phyloP scores from a whole-genome alignment of 1,140 invertebrate species.

The Hycleus phaleratus region DNA sequence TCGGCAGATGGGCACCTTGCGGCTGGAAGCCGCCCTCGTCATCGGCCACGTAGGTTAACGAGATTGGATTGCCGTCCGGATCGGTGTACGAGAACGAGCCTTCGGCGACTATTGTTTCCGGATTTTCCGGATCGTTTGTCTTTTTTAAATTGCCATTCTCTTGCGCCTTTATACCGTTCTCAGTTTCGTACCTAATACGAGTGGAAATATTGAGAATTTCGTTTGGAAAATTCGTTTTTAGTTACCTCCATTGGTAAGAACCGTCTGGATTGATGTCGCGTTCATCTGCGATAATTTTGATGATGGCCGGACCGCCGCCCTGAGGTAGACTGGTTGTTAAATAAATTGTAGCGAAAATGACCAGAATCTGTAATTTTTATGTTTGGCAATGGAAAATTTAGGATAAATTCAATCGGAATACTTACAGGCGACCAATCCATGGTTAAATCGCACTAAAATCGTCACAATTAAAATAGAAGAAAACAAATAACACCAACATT shows the following conservation, averaged over 20 bases:
- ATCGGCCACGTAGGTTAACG: slow-evolving; percentile 70
- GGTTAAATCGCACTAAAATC: slow-evolving; percentile 4
- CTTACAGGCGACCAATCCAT: slow-evolving; percentile 8
- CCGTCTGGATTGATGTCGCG: slow-evolving; percentile 55
- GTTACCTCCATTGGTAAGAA: slow-evolving; percentile 54
- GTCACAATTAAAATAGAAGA: slow-evolving; percentile 1
- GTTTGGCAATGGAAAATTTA: not conserved
- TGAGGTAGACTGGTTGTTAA: slow-evolving; percentile 42
- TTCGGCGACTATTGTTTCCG: slow-evolving; percentile 56
- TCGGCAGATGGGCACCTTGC: slow-evolving; percentile 63
- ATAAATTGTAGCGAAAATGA: not conserved
- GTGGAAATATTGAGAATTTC: not conserved
- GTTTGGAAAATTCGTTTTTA: not conserved
- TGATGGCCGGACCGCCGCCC: slow-evolving; percentile 36
- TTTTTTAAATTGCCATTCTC: slow-evolving; percentile 58
- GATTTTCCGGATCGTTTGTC: slow-evolving; percentile 49
- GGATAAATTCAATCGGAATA: not conserved
- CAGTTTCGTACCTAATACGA: slow-evolving; percentile 59
- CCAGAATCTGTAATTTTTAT: not conserved
- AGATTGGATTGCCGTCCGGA: slow-evolving; percentile 68
- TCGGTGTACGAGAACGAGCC: slow-evolving; percentile 75
- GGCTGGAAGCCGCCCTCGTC: slow-evolving; percentile 68
- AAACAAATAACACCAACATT: slow-evolving; percentile 5
- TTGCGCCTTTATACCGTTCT: slow-evolving; percentile 63
- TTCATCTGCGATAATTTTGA: slow-evolving; percentile 59